Evolutionary conservation across 2,888 invertebrate species (phyloP).

Genomic region (Taenaris catops): DNA sequence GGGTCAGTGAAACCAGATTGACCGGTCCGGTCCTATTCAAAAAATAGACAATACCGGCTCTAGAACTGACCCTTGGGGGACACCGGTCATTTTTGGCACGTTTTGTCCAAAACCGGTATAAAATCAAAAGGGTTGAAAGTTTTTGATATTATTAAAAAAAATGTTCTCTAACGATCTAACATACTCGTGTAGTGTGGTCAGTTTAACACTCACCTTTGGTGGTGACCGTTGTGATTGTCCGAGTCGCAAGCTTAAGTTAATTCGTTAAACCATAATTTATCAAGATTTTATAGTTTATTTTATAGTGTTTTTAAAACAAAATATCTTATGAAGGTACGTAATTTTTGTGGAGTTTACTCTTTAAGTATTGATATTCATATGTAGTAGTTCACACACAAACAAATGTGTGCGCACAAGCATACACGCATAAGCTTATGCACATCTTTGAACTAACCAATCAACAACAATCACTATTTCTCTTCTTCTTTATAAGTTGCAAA

Average conservation of each 20-base stretch:
- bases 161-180: slow-evolving; percentile 33
- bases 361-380: no score
- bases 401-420: no score
- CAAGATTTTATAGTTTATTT: no score
- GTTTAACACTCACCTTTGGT: slow-evolving; percentile 46
- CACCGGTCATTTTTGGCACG: slow-evolving; percentile 62
- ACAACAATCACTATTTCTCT: no score
- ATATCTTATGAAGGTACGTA: no score
- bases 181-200: slow-evolving; percentile 54
- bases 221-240: slow-evolving; percentile 35
- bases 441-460: no score
- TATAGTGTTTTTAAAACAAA: no score
- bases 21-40: slow-evolving; percentile 69
- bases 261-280: no score
- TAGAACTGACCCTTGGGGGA: slow-evolving; percentile 66
- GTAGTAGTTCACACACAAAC: no score
- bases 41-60: slow-evolving; percentile 59
- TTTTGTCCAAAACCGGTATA: slow-evolving; percentile 58
- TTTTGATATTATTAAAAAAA: slow-evolving; percentile 49
- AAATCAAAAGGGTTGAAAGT: slow-evolving; percentile 48
- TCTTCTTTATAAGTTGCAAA: no score
- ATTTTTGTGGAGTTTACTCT: no score
- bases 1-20: slow-evolving; percentile 75
- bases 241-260: slow-evolving; percentile 26
- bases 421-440: no score